A percentile compares a stretch with the other conserved stretches of the same genome.
Evolutionary conservation across 2,888 invertebrate species (phyloP).

Genomic region (Lasioglossum villosulum): DNA sequence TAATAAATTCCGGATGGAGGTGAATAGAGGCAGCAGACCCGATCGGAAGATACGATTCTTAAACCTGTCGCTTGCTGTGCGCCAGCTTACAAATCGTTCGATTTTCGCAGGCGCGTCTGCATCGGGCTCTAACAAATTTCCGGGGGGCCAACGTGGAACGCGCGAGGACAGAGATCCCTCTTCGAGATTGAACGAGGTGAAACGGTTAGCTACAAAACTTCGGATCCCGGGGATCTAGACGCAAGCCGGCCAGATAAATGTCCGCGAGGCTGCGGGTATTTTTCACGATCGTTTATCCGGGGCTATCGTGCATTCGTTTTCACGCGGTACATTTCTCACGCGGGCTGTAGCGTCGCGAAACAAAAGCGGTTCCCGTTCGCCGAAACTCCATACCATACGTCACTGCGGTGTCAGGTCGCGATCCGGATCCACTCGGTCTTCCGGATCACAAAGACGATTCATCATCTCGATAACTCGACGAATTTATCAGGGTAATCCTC

Average conservation of each 20-base stretch:
- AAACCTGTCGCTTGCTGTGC: background rate
- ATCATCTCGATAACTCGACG: constrained; percentile 30
- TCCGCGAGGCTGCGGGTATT: constrained; percentile 40
- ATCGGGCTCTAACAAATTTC: constrained; percentile 32
- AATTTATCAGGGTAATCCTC: constrained; percentile 36
- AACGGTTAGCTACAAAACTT: constrained; percentile 50
- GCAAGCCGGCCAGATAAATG: constrained; percentile 47
- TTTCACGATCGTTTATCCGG: constrained; percentile 51
- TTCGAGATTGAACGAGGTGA: constrained; percentile 50
- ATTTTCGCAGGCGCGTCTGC: constrained; percentile 12
- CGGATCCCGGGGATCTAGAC: constrained; percentile 43
- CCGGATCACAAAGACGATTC: constrained; percentile 35
- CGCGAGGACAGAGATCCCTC: constrained; percentile 27
- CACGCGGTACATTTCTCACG: constrained; percentile 45
- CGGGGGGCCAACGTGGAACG: background rate
- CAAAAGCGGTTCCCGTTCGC: constrained; percentile 13
- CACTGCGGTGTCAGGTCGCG: constrained; percentile 9
- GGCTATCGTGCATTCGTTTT: constrained; percentile 42
- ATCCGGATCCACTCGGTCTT: constrained; percentile 31
- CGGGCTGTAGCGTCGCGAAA: background rate
- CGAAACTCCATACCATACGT: constrained; percentile 39
- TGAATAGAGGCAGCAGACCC: background rate
- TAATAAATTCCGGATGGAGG: background rate
- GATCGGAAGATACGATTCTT: constrained; percentile 2
- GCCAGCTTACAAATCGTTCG: constrained; percentile 11